Conservation (phyloP, 2,888 invertebrate species). For the Ornithoptera priamus region DNA sequence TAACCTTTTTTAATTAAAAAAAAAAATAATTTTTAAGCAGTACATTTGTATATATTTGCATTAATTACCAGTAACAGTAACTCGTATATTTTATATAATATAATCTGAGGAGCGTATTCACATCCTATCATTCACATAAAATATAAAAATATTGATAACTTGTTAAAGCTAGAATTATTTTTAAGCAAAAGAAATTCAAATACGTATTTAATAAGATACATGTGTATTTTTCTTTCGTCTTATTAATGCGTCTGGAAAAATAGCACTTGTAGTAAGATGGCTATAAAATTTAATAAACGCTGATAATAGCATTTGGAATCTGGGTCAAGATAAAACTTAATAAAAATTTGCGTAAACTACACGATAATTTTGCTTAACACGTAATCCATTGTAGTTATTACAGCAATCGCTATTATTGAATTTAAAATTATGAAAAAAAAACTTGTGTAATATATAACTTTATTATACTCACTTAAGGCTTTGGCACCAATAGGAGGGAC, state of each 20-base stretch:
- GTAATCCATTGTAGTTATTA: neutral
- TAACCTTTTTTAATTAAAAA: no score
- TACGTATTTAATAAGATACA: no score
- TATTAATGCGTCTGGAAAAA: no score
- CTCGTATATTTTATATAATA: no score
- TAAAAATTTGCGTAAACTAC: neutral
- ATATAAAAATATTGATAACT: neutral
- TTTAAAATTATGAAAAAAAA: neutral
- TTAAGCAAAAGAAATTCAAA: neutral
- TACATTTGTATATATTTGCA: no score
- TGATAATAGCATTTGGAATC: neutral
- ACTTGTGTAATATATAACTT: neutral
- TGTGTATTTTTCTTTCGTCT: no score
- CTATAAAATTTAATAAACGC: neutral
- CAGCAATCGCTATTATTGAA: neutral
- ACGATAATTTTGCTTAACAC: neutral
- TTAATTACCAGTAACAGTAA: no score
- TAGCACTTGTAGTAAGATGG: no score
- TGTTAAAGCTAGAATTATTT: neutral
- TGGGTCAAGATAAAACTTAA: neutral
- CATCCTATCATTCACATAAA: neutral
- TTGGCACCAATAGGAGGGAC: conserved; percentile 69
- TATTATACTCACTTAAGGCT: conserved; percentile 60
- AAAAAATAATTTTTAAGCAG: no score
- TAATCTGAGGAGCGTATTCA: no score